Base-by-base conservation (phyloP, 2,888 invertebrate species). In the Cerceris rybyensis region DNA sequence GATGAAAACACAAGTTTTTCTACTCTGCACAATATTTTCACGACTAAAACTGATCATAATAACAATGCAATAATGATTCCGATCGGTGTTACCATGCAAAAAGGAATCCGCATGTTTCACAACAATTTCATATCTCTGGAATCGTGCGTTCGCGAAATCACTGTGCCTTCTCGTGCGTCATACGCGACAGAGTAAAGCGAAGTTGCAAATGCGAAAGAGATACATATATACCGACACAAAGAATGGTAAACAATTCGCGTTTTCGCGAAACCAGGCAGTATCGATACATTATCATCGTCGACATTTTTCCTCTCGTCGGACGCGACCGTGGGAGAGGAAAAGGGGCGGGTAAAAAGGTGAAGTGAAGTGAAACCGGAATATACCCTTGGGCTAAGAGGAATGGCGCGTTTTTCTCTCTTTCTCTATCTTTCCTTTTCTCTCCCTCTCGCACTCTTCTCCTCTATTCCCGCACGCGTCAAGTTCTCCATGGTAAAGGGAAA, bases 221-320 rank as follows among this genome's bases (percentile, higher is more conserved):
- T 50, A 50, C 7, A n/a, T n/a, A n/a, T n/a, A 50, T 6, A n/a
- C 9, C 9, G 9, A 1, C 46, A 46, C 46, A 46, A 46, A 46
- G 50, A 50, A 6, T n/a, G n/a, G n/a, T 2, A 78, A 78, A 82
- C 80, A 81, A 79, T 81, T 78, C 78, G 60, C 75, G 70, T 60
- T 74, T 75, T 67, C 65, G 60, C 64, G 71, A 70, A 69, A 52
- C 60, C 64, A 73, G 72, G 73, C 71, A 72, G 68, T 73, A 63
- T 70, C 76, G 78, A 81, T 75, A 72, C 69, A 79, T 81, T 77
- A 76, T 79, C 77, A 61, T 73, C 67, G 52, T 41, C 17, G 55
- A 54, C 55, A 16, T 68, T 67, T 69, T 41, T 61, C 61, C 67
- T 57, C 54, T 49, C 55, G 13, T 59, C 41, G n/a, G 17, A 54